Conservation (phyloP, 2,888 invertebrate species). For the Lasioglossum vierecki region DNA sequence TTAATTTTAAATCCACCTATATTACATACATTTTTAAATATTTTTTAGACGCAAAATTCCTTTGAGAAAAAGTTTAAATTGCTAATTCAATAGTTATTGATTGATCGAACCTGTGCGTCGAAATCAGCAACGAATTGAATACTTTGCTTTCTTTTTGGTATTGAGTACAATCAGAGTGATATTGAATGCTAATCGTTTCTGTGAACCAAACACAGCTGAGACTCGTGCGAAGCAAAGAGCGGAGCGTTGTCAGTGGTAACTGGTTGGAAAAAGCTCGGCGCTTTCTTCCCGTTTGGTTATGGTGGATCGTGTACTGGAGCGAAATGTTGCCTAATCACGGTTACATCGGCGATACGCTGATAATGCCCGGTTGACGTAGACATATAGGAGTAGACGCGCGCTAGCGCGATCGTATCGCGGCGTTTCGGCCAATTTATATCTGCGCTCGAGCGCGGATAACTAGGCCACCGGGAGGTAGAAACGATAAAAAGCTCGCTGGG, state of each 20-base stretch:
- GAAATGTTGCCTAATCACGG: conserved; percentile 43
- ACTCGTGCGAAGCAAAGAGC: background rate
- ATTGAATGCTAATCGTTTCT: background rate
- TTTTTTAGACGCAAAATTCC: no score
- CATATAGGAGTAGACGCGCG: conserved; percentile 34
- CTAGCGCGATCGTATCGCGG: conserved; percentile 45
- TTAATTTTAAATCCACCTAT: no score
- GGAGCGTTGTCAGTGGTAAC: background rate
- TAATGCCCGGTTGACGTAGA: conserved; percentile 53
- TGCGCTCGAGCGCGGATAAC: conserved; percentile 52
- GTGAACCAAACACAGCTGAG: background rate
- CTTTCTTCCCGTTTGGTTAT: conserved; percentile 11
- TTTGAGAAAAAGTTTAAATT: no score
- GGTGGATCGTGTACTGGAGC: conserved; percentile 17
- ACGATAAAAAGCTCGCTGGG: conserved; percentile 50
- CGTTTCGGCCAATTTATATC: conserved; percentile 61
- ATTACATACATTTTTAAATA: no score
- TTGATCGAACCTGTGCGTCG: no score
- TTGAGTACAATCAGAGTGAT: no score
- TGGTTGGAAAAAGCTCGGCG: background rate
- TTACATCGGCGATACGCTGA: conserved; percentile 50
- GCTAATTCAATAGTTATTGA: no score
- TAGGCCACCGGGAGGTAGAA: conserved; percentile 26
- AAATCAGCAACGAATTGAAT: no score
- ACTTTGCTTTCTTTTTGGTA: no score